A percentile compares a stretch with the other conserved stretches of the same genome.
phyloP scores from a whole-genome alignment of 2,113 vertebrate genomes.

The Monopterus albus region DNA sequence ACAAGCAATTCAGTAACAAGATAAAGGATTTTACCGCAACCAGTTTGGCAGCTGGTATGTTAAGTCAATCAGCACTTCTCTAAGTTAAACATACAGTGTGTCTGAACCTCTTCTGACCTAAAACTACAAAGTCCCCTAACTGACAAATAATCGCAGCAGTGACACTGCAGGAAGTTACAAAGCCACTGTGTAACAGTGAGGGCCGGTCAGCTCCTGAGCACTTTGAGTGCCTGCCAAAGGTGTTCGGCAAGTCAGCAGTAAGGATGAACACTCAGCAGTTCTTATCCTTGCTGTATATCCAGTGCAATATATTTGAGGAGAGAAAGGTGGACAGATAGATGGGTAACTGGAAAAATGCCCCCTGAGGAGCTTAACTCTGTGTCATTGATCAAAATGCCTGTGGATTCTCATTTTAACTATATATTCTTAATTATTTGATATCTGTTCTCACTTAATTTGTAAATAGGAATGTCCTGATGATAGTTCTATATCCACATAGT shows the following conservation, averaged over 20 bases:
- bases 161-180: constrained; percentile 39
- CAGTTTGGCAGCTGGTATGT: not conserved
- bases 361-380: not conserved
- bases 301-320: constrained; percentile 30
- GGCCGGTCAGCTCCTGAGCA: constrained; percentile 30
- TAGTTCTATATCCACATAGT: no score
- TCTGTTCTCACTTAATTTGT: no score
- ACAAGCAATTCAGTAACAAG: no score
- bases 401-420: no score
- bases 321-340: not conserved
- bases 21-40: no score
- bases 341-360: constrained; percentile 13
- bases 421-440: no score
- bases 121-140: constrained; percentile 36
- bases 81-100: not conserved
- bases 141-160: constrained; percentile 52
- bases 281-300: constrained; percentile 33
- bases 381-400: constrained; percentile 11
- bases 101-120: constrained; percentile 42
- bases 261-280: constrained; percentile 69
- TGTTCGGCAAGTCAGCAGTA: constrained; percentile 66
- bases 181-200: constrained; percentile 18
- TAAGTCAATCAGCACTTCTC: not conserved
- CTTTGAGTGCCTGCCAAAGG: constrained; percentile 60
- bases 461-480: no score